Conservation (phyloP, 2,113 vertebrate species). For the Nesogale talazaci region DNA sequence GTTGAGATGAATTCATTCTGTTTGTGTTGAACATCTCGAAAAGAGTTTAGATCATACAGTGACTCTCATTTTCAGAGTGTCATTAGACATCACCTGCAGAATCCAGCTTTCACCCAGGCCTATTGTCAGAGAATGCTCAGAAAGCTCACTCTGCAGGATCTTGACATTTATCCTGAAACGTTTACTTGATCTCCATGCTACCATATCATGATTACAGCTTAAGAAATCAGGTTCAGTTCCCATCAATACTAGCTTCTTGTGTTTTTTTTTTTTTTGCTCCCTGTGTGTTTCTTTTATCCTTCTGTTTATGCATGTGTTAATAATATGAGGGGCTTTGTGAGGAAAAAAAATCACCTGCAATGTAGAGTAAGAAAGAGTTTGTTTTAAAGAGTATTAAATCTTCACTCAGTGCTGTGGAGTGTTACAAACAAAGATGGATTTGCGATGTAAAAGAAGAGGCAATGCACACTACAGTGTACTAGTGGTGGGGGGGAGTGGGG, state of each 20-base stretch:
- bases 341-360: slow-evolving; percentile 1
- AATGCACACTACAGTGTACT: background rate
- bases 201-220: background rate
- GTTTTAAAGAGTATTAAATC: background rate
- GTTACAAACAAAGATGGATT: background rate
- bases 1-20: background rate
- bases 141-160: background rate
- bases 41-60: background rate
- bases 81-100: background rate
- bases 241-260: background rate
- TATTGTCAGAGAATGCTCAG: background rate
- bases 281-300: background rate
- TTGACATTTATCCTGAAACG: background rate
- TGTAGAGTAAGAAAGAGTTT: slow-evolving; percentile 23
- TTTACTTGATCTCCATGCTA: background rate
- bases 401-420: background rate
- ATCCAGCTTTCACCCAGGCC: background rate
- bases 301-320: slow-evolving; percentile 31
- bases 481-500: background rate
- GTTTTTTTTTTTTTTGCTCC: background rate
- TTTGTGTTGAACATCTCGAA: background rate
- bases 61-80: background rate
- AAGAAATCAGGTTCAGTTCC: background rate
- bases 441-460: background rate
- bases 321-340: background rate